Base-by-base conservation (phyloP, 2,888 invertebrate species). In the Parapristionchus giblindavisi region DNA sequence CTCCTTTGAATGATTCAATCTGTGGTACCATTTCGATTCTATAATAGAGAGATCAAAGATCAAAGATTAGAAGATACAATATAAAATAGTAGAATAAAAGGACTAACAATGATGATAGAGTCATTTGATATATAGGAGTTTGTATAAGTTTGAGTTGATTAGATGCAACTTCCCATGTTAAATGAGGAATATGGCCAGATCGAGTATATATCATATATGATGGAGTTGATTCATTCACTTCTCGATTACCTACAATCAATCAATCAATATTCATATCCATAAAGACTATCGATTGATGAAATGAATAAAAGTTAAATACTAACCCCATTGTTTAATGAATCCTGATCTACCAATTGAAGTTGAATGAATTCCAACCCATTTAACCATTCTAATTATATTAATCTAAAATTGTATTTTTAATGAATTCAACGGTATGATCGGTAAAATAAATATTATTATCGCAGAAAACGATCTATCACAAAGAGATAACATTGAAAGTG, bases 151-250 rank as follows among this genome's bases (percentile, higher is more conserved):
- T 72, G 36, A 86, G 52, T 51, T 81, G 78, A 56, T 78, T 80
- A 2, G 66, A 56, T n/a, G 48, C 58, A n/a, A 75, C 75, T 48
- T 85, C 84, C 85, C 86, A 85, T 14, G 85, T 85, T 11, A 86
- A 54, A 76, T 86, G 86, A 0, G 86, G 86, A 58, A 86, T 79
- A 72, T 86, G 86, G 0, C 86, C 86, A 56, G 77, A 81, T 40
- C 84, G 77, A 11, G 84, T 79, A 60, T 86, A 86, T n/a, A 84
- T 76, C 78, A 85, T 72, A 51, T 73, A 85, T 21, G 84, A 82
- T 1, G 85, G 85, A 0, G 85, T 85, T 17, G 75, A 58, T 32
- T 85, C 82, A 1, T 21, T 48, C 27, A 65, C 21, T 65, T 24
- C 29, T 27, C 27, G 29, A 48, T 34, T 52, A 52, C 27, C 27